Evolutionary conservation across 2,888 invertebrate species (phyloP), one percentile per base, ranked within the genome.

Genomic region (Tanytarsus gracilentus): DNA sequence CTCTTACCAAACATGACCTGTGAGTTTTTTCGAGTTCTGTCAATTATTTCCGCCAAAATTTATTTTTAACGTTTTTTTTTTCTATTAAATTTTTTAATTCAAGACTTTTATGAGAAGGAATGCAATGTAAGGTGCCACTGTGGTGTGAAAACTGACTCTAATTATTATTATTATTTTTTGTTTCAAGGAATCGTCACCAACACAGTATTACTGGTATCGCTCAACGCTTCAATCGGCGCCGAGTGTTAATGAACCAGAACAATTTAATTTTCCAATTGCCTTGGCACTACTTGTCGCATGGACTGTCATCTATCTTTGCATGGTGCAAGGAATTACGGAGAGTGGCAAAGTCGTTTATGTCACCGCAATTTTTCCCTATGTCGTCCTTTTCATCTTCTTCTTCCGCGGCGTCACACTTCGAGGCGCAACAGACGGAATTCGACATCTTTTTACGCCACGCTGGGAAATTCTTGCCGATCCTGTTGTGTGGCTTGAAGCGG

Each of bases 251-350:
- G 80, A 84, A 61, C 88, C 94, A 0, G 84, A 86, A 68, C 80
- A 79, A 3, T 93, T 97, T 75, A 96, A 95, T 75, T 91, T 89
- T 82, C 91, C 91, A 72, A 92, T 97, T 67, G 88, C 87, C 1
- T 71, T 92, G 36, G 88, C 93, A 11, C 77, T 97, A 44, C 78
- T 92, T 8, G 79, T 89, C 3, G 93, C 96, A 23, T 97, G 97
- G 97, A 83, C 90, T 61, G 78, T 97, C 16, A 93, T 96, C 64
- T 97, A 95, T 74, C 80, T 95, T 73, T 96, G 96, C 75, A 95
- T 97, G 87, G 94, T 95, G 66, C 96, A 95, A 73, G 97, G 97
- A 58, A 95, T 97, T 64, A 95, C 96, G 1, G 94, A 94, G 4
- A 95, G 95, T 0, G 94, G 95, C 61, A 95, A 96, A 79, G 94